These are phyloP conservation scores for Oscheius onirici DNA, from an alignment of 2,888 invertebrate genomes.

Conservation along the genomic window DNA sequence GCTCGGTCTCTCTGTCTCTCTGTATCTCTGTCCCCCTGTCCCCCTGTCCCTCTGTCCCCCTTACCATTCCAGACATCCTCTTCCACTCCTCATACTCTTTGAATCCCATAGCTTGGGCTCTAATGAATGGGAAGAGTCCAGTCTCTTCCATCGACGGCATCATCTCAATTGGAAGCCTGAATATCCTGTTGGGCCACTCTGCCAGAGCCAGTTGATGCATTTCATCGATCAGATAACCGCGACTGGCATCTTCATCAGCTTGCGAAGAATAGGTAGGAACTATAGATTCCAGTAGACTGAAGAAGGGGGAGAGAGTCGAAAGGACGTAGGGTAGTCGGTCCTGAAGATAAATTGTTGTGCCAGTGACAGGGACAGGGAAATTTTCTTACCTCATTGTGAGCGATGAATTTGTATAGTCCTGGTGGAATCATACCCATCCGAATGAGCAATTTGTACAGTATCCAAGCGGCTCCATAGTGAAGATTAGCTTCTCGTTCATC, in stretches of 20 bases:
- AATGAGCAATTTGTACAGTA: conserved; percentile 11
- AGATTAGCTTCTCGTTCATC: not conserved
- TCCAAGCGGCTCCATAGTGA: conserved; percentile 16
- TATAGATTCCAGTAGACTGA: conserved; percentile 4
- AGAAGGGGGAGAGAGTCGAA: not conserved
- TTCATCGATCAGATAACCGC: conserved; percentile 1
- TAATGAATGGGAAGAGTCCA: not conserved
- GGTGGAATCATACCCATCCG: conserved; percentile 13
- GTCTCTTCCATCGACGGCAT: conserved; percentile 1
- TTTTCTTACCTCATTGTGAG: conserved; percentile 5
- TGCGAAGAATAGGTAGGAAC: not conserved
- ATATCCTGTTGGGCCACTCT: conserved; percentile 3
- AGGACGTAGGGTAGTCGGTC: conserved; percentile 14
- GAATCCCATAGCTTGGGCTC: not conserved
- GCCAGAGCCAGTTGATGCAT: conserved; percentile 1
- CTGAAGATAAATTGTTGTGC: not conserved
- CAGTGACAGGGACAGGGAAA: not conserved
- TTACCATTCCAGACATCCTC: not conserved
- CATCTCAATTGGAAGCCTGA: conserved; percentile 2
- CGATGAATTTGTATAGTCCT: conserved; percentile 8
- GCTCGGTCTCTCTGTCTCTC: too few species aligned
- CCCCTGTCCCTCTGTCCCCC: too few species aligned
- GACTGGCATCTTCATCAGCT: not conserved
- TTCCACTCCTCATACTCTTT: conserved; percentile 10
- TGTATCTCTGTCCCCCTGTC: too few species aligned